Percentiles rank a stretch among this genome's conserved stretches.
phyloP scores from a whole-genome alignment of 2,113 vertebrate species.

The Tupaia chinensis region DNA sequence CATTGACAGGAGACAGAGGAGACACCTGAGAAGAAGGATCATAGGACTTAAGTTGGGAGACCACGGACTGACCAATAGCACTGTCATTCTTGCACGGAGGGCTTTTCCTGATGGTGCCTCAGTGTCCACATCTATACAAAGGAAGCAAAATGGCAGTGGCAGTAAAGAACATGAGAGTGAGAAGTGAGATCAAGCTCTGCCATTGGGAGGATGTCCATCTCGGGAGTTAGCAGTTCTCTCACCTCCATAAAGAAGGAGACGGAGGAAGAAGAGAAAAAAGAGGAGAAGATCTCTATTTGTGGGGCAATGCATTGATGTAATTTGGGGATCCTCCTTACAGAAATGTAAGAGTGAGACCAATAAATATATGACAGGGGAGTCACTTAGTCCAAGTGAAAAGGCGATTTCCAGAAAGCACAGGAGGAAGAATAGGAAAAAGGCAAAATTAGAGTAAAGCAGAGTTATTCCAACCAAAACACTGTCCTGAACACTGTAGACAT shows the following conservation, averaged over 20 bases:
- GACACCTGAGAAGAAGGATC: background rate
- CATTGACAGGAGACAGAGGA: background rate
- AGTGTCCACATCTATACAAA: no score
- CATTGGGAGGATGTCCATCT: rapidly evolving
- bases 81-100: background rate
- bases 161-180: background rate
- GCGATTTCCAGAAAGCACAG: background rate
- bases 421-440: background rate
- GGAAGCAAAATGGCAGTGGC: background rate
- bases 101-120: background rate
- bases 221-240: background rate
- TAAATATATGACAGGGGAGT: background rate
- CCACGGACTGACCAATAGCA: rapidly evolving
- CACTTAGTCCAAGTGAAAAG: background rate
- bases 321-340: background rate
- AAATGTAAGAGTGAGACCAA: background rate
- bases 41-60: background rate
- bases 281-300: background rate
- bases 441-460: background rate
- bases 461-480: background rate
- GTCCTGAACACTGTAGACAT: background rate
- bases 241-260: background rate
- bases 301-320: background rate
- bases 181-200: background rate
- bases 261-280: no score